Evolutionary conservation across 2,113 vertebrate species (phyloP), one percentile per base, ranked within the genome.

Genomic region (Cercopithecus mona): DNA sequence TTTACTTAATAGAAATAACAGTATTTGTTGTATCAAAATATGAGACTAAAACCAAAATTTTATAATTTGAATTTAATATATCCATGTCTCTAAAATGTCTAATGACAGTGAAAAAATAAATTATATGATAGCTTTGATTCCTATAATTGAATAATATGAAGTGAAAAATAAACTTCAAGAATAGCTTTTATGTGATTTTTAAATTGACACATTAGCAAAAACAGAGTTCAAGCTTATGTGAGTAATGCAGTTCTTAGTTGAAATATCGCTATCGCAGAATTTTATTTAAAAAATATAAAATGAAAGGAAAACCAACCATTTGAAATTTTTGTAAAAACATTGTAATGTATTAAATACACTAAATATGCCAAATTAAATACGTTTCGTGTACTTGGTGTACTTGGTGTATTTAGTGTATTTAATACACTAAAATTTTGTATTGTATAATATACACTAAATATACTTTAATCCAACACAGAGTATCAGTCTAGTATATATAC

Each of bases 21-120:
- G 85, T 82, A 92, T 43, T 82, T 14, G 61, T 90, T n/a, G 5
- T 43, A 20, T 70, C 27, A 92, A 93, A 96, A 64, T 50, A 30
- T 70, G 16, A 13, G 30, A 25, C 38, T 90, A 72, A 92, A 64
- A 76, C 82, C 52, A 72, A 78, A 76, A 88, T 30, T 55, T 90
- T 90, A 68, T 59, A 64, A 57, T 94, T 93, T 95, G 50, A 18
- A 55, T 96, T 92, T 72, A 84, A 61, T 50, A 45, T 61, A 88
- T 55, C 52, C 68, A 50, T 96, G 22, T 68, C 43, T 97, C 55
- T 84, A 48, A 96, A 79, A 27, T 14, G 59, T 50, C 20, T 66
- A 75, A 50, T 68, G 52, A 66, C 16, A 52, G 40, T 68, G 57
- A 76, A 90, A 88, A 90, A n/a, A 81, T 73, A 83, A 90, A n/a